These are phyloP conservation scores for Erethizon dorsatum DNA, from an alignment of 2,797 vertebrate species.

Conservation along the genomic window DNA sequence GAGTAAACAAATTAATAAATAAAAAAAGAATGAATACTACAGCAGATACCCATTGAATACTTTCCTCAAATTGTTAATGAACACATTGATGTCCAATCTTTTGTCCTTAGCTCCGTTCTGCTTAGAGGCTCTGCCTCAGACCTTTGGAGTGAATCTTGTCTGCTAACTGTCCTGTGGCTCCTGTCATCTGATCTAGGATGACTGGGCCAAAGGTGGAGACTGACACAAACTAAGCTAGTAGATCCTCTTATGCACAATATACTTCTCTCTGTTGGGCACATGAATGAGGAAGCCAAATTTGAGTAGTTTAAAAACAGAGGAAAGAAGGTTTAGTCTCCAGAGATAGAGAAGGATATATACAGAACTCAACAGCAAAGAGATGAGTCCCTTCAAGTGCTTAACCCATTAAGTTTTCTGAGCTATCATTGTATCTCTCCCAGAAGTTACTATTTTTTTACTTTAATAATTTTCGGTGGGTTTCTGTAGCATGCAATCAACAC, in stretches of 20 bases:
- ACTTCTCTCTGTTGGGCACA: neutral
- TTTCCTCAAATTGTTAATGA: neutral
- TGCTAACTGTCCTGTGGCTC: neutral
- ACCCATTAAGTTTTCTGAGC: neutral
- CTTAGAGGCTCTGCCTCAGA: neutral
- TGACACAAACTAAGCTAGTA: neutral
- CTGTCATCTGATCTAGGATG: neutral
- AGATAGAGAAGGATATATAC: neutral
- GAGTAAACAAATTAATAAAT: neutral
- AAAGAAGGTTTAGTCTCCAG: neutral
- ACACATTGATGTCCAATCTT: neutral
- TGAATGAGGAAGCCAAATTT: neutral
- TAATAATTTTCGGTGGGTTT: neutral
- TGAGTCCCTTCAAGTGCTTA: neutral
- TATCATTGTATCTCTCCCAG: neutral
- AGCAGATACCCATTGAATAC: neutral
- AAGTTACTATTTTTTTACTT: neutral
- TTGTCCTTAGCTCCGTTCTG: neutral
- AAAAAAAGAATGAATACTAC: neutral
- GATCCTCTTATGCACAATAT: neutral
- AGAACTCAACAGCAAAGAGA: constrained; percentile 5
- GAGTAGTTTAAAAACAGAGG: neutral
- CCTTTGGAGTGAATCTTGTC: neutral
- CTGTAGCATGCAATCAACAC: neutral
- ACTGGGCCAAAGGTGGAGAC: neutral